phyloP scores from a whole-genome alignment of 2,113 vertebrate genomes.

The Tamias sibiricus region DNA sequence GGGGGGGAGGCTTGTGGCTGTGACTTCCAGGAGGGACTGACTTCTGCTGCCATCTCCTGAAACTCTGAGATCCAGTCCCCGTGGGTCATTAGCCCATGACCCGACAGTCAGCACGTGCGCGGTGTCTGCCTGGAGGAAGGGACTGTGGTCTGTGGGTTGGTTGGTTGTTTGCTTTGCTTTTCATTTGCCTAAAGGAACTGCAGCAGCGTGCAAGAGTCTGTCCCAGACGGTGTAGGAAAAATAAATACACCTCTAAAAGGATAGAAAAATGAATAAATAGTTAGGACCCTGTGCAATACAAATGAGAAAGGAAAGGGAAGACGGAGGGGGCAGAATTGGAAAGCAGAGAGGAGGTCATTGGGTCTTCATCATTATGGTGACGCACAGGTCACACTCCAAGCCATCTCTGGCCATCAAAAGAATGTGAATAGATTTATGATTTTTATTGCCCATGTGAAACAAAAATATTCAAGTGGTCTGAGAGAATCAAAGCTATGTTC shows the following conservation, averaged over 20 bases:
- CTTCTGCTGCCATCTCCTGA: background rate
- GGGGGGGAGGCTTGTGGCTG: background rate
- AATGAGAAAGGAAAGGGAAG: background rate
- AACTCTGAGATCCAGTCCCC: constrained; percentile 13
- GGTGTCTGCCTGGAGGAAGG: background rate
- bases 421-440: background rate
- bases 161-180: background rate
- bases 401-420: background rate
- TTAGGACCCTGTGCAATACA: background rate
- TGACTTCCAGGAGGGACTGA: constrained; percentile 24
- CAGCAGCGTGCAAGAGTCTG: background rate
- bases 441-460: background rate
- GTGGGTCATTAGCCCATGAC: background rate
- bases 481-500: background rate
- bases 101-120: background rate
- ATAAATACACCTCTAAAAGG: background rate
- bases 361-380: background rate
- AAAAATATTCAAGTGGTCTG: background rate
- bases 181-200: background rate
- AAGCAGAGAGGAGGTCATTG: background rate
- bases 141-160: background rate
- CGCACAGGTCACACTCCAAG: background rate
- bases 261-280: background rate
- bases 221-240: background rate
- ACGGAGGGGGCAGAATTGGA: background rate